Evolutionary conservation across 1,140 invertebrate genomes (phyloP).

Genomic region (Trachelipus rathkii): DNA sequence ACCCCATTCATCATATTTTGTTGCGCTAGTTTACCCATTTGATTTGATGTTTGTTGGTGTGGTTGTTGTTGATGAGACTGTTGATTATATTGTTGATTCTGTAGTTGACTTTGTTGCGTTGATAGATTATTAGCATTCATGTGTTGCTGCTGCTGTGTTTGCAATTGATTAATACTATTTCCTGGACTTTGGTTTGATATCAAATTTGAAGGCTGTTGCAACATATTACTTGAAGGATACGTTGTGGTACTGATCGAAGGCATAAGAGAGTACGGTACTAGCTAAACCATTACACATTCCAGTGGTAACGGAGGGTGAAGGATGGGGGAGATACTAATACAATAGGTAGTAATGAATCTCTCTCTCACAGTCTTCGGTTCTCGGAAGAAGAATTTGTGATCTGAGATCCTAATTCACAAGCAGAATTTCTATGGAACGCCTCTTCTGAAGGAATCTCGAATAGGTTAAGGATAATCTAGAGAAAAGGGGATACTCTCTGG

Average conservation of each 20-base stretch:
- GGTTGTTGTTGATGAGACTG: neutral
- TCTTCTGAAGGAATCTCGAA: no score
- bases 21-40: neutral
- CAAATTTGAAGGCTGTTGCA: conserved; percentile 9
- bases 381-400: neutral
- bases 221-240: neutral
- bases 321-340: no score
- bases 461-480: no score
- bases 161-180: neutral
- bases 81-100: neutral
- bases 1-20: neutral
- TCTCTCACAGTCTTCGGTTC: neutral
- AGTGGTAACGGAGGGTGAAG: conserved; percentile 17
- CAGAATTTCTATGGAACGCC: no score
- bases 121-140: neutral
- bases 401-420: no score
- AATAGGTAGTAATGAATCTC: conserved; percentile 4
- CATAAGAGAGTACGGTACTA: conserved; percentile 3
- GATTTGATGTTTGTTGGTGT: neutral
- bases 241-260: neutral
- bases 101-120: neutral
- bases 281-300: conserved; percentile 29
- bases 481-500: no score
- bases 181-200: neutral
- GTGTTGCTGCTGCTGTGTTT: neutral